These are phyloP conservation scores for Philhelius pedissequus DNA, from an alignment of 2,888 invertebrate genomes.

Conservation along the genomic window DNA sequence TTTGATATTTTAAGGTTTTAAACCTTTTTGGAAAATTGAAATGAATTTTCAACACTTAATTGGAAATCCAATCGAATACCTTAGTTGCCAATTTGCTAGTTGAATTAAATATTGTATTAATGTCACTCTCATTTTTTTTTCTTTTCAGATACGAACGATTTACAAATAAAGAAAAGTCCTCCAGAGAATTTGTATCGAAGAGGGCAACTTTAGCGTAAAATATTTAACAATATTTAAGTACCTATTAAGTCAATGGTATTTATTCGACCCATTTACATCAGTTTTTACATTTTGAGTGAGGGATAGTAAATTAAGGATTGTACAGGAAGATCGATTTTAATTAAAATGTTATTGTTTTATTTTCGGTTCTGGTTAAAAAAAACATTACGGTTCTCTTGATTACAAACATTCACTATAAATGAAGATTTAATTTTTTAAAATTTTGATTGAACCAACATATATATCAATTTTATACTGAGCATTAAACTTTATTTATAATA, in stretches of 20 bases:
- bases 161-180: slow-evolving; percentile 81
- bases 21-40: too few species aligned
- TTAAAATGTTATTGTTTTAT: not conserved
- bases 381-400: not conserved
- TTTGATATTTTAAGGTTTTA: too few species aligned
- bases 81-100: not conserved
- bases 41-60: too few species aligned
- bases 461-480: too few species aligned
- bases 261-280: not conserved
- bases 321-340: not conserved
- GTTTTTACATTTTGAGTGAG: not conserved
- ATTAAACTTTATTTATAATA: too few species aligned
- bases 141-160: slow-evolving; percentile 82
- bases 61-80: too few species aligned
- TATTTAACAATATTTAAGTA: not conserved
- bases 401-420: not conserved
- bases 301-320: not conserved
- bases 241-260: not conserved
- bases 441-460: too few species aligned
- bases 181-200: slow-evolving; percentile 80
- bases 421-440: too few species aligned
- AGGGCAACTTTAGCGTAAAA: slow-evolving; percentile 82
- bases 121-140: not conserved
- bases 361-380: not conserved
- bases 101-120: not conserved